Base-by-base conservation (phyloP, 1,140 invertebrate species). In the Anoplophora glabripennis region DNA sequence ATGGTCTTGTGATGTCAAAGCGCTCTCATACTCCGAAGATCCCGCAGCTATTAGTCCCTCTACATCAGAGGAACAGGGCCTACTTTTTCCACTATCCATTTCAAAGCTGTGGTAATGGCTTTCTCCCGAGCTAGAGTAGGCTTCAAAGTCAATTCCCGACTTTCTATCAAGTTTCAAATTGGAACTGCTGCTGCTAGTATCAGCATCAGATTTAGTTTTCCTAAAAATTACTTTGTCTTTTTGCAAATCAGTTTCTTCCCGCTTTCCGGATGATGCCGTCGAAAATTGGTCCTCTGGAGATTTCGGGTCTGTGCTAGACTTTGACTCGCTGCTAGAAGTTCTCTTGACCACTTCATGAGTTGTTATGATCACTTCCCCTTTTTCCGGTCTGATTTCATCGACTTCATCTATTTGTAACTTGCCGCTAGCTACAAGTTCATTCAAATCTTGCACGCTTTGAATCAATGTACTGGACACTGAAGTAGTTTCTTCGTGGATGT, bases 51-150 rank as follows among this genome's bases (percentile, higher is more conserved):
- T 72, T 68, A 87, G 74, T 5, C 86, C 86, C 69, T 94, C 92
- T n/a, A 94, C 76, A 74, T 94, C 92, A 0, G 91, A 93, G 1
- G 92, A 94, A 54, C 89, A 84, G 1, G 92, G 92, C 68, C 93
- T 81, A 75, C 91, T 90, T 28, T 80, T 79, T 12, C 78, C 81
- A 47, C 80, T 85, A 55, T 88, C 84, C 34, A 87, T 86, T 68
- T 93, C 92, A 74, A 90, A 92, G 52, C 91, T 93, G 58, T 92
- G 90, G 74, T 93, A 94, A 66, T 89, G 88, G 73, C 91, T 94
- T 66, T 92, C 91, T 44, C 90, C 83, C n/a, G 92, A 93, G 77
- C 91, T 93, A 0, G 91, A 93, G 75, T 86, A 89, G 17, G 84
- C 76, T 76, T 92, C 89, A 17, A 84, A 77, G 69, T 88, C 86